These are phyloP conservation scores for Stercorarius parasiticus DNA, from an alignment of 2,113 vertebrate genomes.

Conservation along the genomic window DNA sequence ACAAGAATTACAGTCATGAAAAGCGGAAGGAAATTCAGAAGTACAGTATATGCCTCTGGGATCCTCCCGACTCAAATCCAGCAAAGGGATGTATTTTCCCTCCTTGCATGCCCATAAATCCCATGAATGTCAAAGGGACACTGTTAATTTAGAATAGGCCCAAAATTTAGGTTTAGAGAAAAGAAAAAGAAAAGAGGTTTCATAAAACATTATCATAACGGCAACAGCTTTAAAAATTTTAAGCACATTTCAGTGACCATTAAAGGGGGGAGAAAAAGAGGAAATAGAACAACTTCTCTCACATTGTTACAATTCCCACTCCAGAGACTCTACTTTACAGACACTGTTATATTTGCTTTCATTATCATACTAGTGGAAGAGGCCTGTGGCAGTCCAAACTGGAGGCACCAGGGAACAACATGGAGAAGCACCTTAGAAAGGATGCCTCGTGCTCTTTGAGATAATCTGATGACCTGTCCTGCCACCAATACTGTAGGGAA, in stretches of 20 bases:
- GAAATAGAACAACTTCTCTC: neutral
- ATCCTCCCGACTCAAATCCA: slow-evolving; percentile 60
- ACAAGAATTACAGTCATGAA: slow-evolving; percentile 65
- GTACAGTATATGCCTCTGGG: slow-evolving; percentile 67
- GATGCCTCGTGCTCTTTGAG: neutral
- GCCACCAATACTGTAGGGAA: neutral
- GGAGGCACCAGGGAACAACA: neutral
- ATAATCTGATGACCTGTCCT: neutral
- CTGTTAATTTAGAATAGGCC: slow-evolving; percentile 37
- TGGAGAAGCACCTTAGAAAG: neutral
- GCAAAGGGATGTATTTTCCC: slow-evolving; percentile 60
- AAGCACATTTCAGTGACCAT: neutral
- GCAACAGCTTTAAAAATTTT: slow-evolving; percentile 25
- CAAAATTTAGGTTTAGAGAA: slow-evolving; percentile 45
- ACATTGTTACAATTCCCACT: neutral
- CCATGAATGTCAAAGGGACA: slow-evolving; percentile 74
- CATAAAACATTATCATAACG: slow-evolving; percentile 18
- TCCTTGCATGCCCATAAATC: slow-evolving; percentile 53
- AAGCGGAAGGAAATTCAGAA: slow-evolving; percentile 67
- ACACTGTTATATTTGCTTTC: neutral
- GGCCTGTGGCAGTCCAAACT: neutral
- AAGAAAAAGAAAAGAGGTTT: slow-evolving; percentile 8
- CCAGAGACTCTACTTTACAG: neutral
- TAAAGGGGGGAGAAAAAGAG: neutral
- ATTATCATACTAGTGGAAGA: neutral